These are phyloP conservation scores for Leptinotarsa tumamoca DNA, from an alignment of 2,888 invertebrate species.

Conservation along the genomic window DNA sequence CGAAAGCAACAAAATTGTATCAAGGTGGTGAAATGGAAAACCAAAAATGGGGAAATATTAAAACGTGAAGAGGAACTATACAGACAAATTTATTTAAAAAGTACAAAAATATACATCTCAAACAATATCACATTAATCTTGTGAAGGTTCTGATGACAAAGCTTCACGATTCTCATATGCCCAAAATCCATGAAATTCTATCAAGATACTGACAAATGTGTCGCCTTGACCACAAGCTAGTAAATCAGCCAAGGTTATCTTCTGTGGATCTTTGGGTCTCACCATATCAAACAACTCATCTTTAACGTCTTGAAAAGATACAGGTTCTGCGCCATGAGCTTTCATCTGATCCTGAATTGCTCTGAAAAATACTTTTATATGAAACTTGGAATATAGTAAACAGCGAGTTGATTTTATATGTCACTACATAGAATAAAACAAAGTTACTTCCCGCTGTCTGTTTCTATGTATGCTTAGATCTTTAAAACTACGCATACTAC, in stretches of 20 bases:
- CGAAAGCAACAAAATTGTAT: too few relatives aligned
- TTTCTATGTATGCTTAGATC: too few relatives aligned
- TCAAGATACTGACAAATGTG: slow-evolving; percentile 91
- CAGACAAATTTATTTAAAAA: slow-evolving; percentile 1
- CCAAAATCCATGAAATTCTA: slow-evolving; percentile 97
- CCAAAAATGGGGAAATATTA: too few relatives aligned
- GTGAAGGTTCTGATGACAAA: slow-evolving; percentile 73
- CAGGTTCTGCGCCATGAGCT: slow-evolving; percentile 88
- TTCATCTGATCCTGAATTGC: slow-evolving; percentile 93
- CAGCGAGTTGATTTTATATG: too few relatives aligned
- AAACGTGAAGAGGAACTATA: too few relatives aligned
- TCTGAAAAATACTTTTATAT: slow-evolving; percentile 63
- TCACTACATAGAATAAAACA: too few relatives aligned
- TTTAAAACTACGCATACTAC: too few relatives aligned
- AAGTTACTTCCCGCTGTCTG: too few relatives aligned
- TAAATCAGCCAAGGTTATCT: slow-evolving; percentile 89
- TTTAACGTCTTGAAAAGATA: slow-evolving; percentile 93
- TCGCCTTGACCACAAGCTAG: slow-evolving; percentile 91
- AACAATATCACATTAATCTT: slow-evolving; percentile 53
- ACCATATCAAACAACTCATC: slow-evolving; percentile 99
- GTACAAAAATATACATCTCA: background rate
- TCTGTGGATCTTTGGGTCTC: slow-evolving; percentile 84
- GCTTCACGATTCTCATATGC: slow-evolving; percentile 94
- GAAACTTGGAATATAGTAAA: too few relatives aligned
- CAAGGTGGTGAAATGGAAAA: too few relatives aligned